Conservation (phyloP, 2,888 invertebrate genomes). For the Drosophila prolongata region DNA sequence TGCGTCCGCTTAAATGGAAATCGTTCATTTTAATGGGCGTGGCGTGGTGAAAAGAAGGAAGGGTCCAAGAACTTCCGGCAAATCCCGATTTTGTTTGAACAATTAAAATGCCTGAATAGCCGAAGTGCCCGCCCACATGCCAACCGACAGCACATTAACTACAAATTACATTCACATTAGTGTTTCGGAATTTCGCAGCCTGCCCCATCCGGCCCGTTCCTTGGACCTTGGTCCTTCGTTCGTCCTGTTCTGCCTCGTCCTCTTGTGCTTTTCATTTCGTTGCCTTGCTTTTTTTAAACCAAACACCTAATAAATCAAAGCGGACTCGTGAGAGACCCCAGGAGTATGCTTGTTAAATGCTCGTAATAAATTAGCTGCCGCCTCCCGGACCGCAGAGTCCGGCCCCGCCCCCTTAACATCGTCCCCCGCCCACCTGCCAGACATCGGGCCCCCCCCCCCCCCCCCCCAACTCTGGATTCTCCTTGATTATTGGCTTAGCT, state of each 20-base stretch:
- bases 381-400: conserved; percentile 40
- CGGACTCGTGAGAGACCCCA: conserved; percentile 64
- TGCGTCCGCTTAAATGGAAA: background rate
- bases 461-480: background rate
- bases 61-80: conserved; percentile 3
- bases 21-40: conserved; percentile 32
- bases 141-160: conserved; percentile 70
- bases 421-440: conserved; percentile 16
- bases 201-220: conserved; percentile 25
- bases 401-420: background rate
- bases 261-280: conserved; percentile 32
- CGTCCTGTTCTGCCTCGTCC: conserved; percentile 16
- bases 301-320: conserved; percentile 80
- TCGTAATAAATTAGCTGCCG: conserved; percentile 78
- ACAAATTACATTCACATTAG: conserved; percentile 80
- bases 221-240: conserved; percentile 14
- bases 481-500: conserved; percentile 75
- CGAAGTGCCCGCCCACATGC: conserved; percentile 46
- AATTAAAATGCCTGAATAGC: conserved; percentile 60
- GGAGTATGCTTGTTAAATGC: conserved; percentile 79
- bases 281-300: conserved; percentile 51
- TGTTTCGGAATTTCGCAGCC: conserved; percentile 64
- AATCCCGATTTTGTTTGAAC: conserved; percentile 52
- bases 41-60: conserved; percentile 3
- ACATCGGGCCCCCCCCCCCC: conserved; percentile 1